Conservation (phyloP, 1,140 invertebrate genomes). For the Sinella curviseta region DNA sequence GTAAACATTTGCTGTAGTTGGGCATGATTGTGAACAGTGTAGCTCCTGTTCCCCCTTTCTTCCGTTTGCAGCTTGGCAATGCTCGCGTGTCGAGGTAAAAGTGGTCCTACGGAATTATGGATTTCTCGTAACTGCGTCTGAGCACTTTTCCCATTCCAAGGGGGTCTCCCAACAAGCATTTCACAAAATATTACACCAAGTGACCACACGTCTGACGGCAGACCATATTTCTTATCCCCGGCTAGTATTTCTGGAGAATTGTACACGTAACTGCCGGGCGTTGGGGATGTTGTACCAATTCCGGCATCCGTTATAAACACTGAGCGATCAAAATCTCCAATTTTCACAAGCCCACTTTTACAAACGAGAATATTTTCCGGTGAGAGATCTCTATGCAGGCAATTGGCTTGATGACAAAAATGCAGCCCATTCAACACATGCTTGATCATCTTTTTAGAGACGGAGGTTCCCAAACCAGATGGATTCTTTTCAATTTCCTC, state of each 20-base stretch:
- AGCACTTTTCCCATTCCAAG: constrained; percentile 17
- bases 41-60: not conserved
- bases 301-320: constrained; percentile 21
- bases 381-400: constrained; percentile 28
- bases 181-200: constrained; percentile 30
- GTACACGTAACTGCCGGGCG: constrained; percentile 8
- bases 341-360: constrained; percentile 27
- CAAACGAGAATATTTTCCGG: constrained; percentile 38
- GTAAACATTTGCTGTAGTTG: constrained; percentile 1
- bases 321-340: constrained; percentile 34
- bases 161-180: constrained; percentile 21
- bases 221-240: not conserved
- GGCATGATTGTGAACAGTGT: constrained; percentile 1
- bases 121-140: not conserved
- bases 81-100: not conserved
- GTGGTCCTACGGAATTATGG: not conserved
- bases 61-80: not conserved
- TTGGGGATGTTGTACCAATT: not conserved
- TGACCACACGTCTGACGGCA: constrained; percentile 33
- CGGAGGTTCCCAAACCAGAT: not conserved
- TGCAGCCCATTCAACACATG: constrained; percentile 28
- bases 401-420: constrained; percentile 21
- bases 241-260: constrained; percentile 33
- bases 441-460: constrained; percentile 21
- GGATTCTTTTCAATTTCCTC: constrained; percentile 4